Evolutionary conservation across 2,113 vertebrate genomes (phyloP).

Genomic region (Sorex fumeus): DNA sequence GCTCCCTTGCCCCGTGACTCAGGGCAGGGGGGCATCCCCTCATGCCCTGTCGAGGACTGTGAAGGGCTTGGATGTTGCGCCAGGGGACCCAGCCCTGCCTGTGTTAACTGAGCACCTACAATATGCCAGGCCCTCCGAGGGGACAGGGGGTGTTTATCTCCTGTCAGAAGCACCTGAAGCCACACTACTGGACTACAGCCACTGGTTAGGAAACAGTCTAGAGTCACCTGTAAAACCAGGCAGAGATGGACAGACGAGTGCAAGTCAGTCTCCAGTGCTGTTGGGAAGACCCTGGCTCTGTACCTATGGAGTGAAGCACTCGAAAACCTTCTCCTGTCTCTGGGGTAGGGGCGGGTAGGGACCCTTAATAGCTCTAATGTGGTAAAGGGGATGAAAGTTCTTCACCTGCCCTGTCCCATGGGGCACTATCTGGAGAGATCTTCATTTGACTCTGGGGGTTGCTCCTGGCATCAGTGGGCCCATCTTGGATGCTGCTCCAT

Average conservation of each 20-base stretch:
- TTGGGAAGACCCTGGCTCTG: not conserved
- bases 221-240: not conserved
- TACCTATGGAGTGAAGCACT: not conserved
- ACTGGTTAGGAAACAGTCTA: not conserved
- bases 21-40: not conserved
- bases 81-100: not conserved
- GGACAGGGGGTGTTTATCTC: not conserved
- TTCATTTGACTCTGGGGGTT: not conserved
- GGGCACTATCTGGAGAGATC: not conserved
- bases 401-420: not conserved
- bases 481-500: not conserved
- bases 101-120: not conserved
- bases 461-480: not conserved
- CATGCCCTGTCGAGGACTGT: not conserved
- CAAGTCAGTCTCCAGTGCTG: conserved; percentile 22
- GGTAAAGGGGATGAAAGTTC: not conserved
- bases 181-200: not conserved
- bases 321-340: too few relatives aligned
- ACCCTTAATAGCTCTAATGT: not conserved
- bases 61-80: conserved; percentile 19
- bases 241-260: not conserved
- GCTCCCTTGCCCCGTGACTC: not conserved
- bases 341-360: not conserved
- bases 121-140: not conserved
- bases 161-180: not conserved